Percentiles rank a stretch among this genome's conserved stretches.
These are phyloP conservation scores for Brachionus manjavacas DNA, from an alignment of 1,140 invertebrate genomes.

Conservation along the genomic window DNA sequence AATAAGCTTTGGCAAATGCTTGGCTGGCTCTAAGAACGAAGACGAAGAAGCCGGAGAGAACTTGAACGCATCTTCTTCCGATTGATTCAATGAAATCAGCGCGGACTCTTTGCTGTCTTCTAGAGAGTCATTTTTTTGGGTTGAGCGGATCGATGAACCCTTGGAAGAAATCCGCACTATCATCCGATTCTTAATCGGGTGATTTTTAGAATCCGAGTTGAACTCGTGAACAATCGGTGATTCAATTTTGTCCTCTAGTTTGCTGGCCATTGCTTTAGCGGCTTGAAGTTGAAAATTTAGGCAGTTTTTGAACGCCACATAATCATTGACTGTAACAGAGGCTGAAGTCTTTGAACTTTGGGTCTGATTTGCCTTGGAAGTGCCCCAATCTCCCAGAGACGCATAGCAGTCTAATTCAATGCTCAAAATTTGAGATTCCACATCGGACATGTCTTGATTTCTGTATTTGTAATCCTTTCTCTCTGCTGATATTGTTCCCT, in stretches of 20 bases:
- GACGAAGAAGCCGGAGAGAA: background rate
- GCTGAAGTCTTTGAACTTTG: constrained; percentile 1
- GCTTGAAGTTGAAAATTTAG: constrained; percentile 30
- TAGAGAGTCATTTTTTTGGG: background rate
- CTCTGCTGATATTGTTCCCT: constrained; percentile 10
- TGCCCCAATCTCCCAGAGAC: background rate
- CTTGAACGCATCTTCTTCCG: background rate
- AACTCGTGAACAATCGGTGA: background rate
- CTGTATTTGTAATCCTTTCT: constrained; percentile 37
- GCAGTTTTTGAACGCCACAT: constrained; percentile 35
- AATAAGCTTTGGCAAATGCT: constrained; percentile 28
- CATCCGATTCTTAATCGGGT: constrained; percentile 27
- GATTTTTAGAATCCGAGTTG: background rate
- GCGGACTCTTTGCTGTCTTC: constrained; percentile 8
- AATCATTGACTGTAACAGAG: constrained; percentile 28
- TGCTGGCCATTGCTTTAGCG: constrained; percentile 17
- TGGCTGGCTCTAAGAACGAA: constrained; percentile 1
- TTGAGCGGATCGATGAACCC: background rate
- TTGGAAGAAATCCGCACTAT: constrained; percentile 19
- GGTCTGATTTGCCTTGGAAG: background rate
- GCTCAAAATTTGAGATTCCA: constrained; percentile 34
- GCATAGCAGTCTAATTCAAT: constrained; percentile 32
- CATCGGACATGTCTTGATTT: constrained; percentile 40
- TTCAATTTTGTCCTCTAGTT: background rate
- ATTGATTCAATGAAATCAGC: background rate